phyloP scores from a whole-genome alignment of 2,888 invertebrate species.

The Conomelus anceps region DNA sequence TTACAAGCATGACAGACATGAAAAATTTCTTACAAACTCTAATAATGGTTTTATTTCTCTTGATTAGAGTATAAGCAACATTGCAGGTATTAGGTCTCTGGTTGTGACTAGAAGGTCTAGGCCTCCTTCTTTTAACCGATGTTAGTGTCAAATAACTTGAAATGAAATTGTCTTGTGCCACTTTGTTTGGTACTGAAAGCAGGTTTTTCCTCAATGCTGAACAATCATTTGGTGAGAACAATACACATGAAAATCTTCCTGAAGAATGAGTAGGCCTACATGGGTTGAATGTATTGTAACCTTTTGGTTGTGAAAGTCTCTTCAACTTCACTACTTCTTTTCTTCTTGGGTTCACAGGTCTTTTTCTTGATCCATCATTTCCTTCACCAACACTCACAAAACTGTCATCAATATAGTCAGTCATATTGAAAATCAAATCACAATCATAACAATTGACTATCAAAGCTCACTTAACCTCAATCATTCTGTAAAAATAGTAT shows the following conservation, averaged over 20 bases:
- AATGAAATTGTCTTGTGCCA: constrained; percentile 8
- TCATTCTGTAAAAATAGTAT: neutral
- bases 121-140: neutral
- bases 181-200: neutral
- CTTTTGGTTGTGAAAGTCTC: neutral
- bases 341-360: neutral
- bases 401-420: neutral
- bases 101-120: neutral
- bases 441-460: neutral
- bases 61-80: neutral
- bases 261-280: neutral
- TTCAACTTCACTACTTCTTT: neutral
- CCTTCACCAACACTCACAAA: neutral
- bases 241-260: neutral
- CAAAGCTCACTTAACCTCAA: no score
- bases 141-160: neutral
- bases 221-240: neutral
- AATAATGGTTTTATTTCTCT: neutral
- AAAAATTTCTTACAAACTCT: constrained; percentile 1
- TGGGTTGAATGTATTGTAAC: neutral
- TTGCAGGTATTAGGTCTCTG: constrained; percentile 1
- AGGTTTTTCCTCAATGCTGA: neutral
- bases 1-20: neutral
- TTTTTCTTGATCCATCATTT: neutral
- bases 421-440: neutral